Conservation (phyloP, 1,140 invertebrate genomes). For the Zaprionus inermis region DNA sequence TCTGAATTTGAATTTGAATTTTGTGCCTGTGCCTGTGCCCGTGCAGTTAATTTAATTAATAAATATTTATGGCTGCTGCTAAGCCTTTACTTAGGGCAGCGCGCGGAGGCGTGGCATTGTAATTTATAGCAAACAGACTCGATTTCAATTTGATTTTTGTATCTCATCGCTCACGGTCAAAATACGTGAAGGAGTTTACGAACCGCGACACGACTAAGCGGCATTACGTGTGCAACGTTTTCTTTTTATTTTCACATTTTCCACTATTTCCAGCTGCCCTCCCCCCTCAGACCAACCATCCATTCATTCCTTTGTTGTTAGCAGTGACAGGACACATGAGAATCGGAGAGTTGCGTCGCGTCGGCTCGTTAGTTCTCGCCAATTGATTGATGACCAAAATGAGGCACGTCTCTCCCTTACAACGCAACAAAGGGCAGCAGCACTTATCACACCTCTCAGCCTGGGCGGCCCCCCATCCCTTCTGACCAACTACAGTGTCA, state of each 20-base stretch:
- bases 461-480: conserved; percentile 7
- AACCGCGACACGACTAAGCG: conserved; percentile 54
- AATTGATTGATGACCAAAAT: conserved; percentile 75
- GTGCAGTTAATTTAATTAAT: conserved; percentile 79
- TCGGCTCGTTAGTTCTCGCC: conserved; percentile 66
- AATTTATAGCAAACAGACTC: conserved; percentile 36
- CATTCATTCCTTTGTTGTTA: conserved; percentile 8
- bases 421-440: conserved; percentile 68
- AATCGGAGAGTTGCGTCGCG: neutral
- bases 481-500: conserved; percentile 24
- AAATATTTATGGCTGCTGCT: conserved; percentile 76
- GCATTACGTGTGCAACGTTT: conserved; percentile 67
- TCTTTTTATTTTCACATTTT: conserved; percentile 3
- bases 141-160: conserved; percentile 40
- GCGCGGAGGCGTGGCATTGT: conserved; percentile 31
- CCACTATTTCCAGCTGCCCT: neutral
- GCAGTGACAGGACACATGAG: conserved; percentile 19
- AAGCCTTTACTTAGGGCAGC: conserved; percentile 22
- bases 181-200: conserved; percentile 33
- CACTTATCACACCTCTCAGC: conserved; percentile 70
- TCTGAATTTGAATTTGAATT: conserved; percentile 76
- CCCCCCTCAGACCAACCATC: neutral
- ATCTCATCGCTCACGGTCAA: conserved; percentile 64
- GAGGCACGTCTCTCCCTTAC: conserved; percentile 50
- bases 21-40: conserved; percentile 31